Conservation (phyloP, 2,888 invertebrate genomes). For the Zaprionus bogoriensis region DNA sequence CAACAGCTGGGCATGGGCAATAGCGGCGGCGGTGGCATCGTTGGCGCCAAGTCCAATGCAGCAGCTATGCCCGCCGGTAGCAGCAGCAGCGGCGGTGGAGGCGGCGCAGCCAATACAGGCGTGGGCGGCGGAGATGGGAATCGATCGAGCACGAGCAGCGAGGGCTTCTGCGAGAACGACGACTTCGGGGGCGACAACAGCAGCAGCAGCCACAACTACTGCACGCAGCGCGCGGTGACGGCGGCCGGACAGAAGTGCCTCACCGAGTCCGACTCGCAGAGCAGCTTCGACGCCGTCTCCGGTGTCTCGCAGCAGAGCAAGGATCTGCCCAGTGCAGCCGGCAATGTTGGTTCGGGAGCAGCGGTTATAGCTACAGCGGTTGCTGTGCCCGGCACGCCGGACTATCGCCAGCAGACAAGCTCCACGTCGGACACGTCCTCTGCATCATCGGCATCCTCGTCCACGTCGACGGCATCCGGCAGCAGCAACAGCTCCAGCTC, state of each 20-base stretch:
- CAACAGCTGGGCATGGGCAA: too few species aligned
- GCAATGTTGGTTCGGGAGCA: slow-evolving; percentile 18
- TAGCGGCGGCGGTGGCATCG: slow-evolving; percentile 2
- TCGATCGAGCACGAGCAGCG: slow-evolving; percentile 96
- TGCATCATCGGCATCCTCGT: slow-evolving; percentile 76
- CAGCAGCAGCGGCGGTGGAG: not conserved
- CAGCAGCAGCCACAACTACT: slow-evolving; percentile 84
- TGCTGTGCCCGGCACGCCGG: slow-evolving; percentile 31
- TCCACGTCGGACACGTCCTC: slow-evolving; percentile 78
- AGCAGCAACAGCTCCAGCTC: slow-evolving; percentile 80
- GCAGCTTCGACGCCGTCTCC: slow-evolving; percentile 75
- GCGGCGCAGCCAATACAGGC: not conserved
- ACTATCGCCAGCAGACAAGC: slow-evolving; percentile 67
- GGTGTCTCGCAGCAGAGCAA: slow-evolving; percentile 64
- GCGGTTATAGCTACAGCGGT: slow-evolving; percentile 15
- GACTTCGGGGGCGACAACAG: slow-evolving; percentile 89
- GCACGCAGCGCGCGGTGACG: slow-evolving; percentile 75
- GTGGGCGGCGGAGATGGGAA: slow-evolving; percentile 86
- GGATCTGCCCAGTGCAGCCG: slow-evolving; percentile 37
- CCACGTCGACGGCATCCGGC: slow-evolving; percentile 77
- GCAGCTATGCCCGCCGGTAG: slow-evolving; percentile 10
- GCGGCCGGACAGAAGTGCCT: slow-evolving; percentile 55
- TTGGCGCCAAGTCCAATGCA: slow-evolving; percentile 17
- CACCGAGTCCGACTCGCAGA: slow-evolving; percentile 80
- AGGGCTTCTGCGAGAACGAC: slow-evolving; percentile 98